Conservation (phyloP, 2,113 vertebrate species). For the Zeus faber region DNA sequence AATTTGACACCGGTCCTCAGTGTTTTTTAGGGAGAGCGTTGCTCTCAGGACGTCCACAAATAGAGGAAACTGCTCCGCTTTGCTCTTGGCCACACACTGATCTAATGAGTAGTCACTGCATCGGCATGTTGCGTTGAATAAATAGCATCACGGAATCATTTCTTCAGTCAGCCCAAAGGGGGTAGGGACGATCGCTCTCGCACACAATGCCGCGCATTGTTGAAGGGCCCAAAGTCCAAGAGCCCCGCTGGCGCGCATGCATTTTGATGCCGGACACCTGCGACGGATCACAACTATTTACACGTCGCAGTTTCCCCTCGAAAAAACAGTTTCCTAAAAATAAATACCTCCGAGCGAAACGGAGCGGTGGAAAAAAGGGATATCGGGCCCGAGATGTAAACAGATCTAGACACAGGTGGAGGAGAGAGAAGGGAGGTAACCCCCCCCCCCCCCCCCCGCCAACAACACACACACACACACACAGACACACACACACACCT, state of each 20-base stretch:
- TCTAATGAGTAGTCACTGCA: not conserved
- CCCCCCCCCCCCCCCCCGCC: not conserved
- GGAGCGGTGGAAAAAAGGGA: constrained; percentile 43
- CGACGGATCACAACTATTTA: constrained; percentile 64
- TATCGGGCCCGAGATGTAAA: constrained; percentile 60
- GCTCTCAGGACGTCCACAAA: too few species aligned
- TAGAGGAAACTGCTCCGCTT: not conserved
- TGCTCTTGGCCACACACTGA: not conserved
- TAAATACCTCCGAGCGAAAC: constrained; percentile 55
- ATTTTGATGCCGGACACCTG: constrained; percentile 18
- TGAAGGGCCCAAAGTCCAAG: constrained; percentile 8
- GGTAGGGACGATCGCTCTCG: not conserved
- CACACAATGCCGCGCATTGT: not conserved
- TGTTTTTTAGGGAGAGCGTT: not conserved
- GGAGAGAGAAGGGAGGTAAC: too few species aligned
- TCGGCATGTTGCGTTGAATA: not conserved
- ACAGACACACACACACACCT: not conserved
- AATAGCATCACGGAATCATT: not conserved
- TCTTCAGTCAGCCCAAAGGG: not conserved
- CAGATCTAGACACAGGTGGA: constrained; percentile 31
- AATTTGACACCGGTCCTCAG: not conserved
- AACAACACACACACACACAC: not conserved
- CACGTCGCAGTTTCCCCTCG: constrained; percentile 37
- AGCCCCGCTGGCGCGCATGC: not conserved
- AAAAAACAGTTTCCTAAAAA: constrained; percentile 48